Evolutionary conservation across 1,140 invertebrate genomes (phyloP), one percentile per base, ranked within the genome.

Genomic region (Ips nitidus): DNA sequence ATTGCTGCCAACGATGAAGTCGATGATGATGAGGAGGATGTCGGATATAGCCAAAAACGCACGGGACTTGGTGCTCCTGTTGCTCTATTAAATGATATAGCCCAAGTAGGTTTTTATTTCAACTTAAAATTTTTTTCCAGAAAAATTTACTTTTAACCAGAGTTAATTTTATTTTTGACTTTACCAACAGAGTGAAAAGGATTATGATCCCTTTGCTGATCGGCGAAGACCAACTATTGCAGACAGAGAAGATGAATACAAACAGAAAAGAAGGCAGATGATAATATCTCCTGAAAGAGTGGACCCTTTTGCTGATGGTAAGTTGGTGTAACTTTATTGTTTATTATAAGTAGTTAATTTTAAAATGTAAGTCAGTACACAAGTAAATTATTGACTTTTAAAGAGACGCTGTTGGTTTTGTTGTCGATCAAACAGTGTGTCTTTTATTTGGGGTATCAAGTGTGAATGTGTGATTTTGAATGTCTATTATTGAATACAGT

Each of bases 261-360:
- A 94, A 61, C 91, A 93, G 73, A 91, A 93, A 76, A 86, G 94
- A 64, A 86, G 93, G 57, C 86, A 91, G 78, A 90, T 93, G 85
- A 94, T 98, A 58, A 97, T 98, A 72, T 99, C 98, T 1, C 98
- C 98, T 3, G 96, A 98, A 78, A 86, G 94, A 76, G 90, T 91
- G 69, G 97, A 99, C 89, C 95, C 95, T 37, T 99, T 99, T 87
- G 95, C 94, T 76, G 95, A 98, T 86, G 95, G 96, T 98, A 86
- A 82, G 89, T 89, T 22, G 22, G 22, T 22, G 22, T 22, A 22
- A 22, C 22, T 22, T 22, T 6, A 47, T 47, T 47, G 22, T 22
- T 22, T 22, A 22, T 22, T 22, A 22, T 0, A 22, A 22, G 22
- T 22, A 22, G 22, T 22, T 22, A 22, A 22, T 22, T 22, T 22